phyloP scores from a whole-genome alignment of 2,888 invertebrate species.

The Tipula confusa region DNA sequence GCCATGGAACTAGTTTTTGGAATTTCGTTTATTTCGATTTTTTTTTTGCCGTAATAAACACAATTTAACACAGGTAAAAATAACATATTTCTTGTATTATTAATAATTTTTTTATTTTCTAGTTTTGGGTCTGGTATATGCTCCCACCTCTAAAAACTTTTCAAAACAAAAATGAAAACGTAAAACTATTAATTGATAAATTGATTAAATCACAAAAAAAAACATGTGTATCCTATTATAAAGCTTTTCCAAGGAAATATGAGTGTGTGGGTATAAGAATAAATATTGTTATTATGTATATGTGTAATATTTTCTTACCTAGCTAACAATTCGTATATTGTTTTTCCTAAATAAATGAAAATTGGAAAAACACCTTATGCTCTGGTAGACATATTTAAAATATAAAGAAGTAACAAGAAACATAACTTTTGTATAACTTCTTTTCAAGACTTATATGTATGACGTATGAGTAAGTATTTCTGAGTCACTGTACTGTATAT shows the following conservation, averaged over 20 bases:
- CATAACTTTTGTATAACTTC: not conserved
- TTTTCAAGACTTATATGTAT: not conserved
- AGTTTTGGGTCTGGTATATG: not conserved
- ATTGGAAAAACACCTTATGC: not conserved
- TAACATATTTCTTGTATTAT: not conserved
- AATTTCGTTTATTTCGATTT: not conserved
- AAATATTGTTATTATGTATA: not conserved
- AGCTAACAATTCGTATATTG: not conserved
- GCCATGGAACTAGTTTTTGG: too few relatives aligned
- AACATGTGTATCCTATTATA: not conserved
- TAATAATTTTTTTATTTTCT: not conserved
- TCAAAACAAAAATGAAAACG: too few relatives aligned
- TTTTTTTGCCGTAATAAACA: not conserved
- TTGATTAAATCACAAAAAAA: not conserved
- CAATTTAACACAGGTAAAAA: not conserved
- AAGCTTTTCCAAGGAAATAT: not conserved
- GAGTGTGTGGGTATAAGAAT: not conserved
- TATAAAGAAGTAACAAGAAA: not conserved
- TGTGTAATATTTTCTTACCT: not conserved
- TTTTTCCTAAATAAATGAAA: not conserved
- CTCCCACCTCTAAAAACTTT: not conserved
- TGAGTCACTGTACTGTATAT: not conserved
- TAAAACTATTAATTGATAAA: not conserved
- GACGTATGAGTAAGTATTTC: not conserved
- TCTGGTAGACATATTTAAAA: not conserved